phyloP scores from a whole-genome alignment of 2,888 invertebrate species.

The Scaptomyza tumidula region DNA sequence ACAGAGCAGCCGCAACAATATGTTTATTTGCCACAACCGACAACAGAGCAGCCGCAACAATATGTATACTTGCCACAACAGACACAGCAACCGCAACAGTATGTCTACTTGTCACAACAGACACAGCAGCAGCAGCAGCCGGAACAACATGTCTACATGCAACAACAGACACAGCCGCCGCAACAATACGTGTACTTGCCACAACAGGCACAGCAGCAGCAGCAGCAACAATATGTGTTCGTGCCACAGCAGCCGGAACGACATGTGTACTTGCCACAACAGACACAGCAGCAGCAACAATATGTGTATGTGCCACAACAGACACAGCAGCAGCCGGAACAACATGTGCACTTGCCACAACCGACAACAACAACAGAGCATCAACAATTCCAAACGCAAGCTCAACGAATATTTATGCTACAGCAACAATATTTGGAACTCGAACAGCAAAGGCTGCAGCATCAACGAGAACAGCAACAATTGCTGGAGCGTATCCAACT shows the following conservation, averaged over 20 bases:
- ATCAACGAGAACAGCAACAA: slow-evolving; percentile 2
- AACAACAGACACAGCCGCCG: not conserved
- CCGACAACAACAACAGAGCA: no score
- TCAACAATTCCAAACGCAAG: slow-evolving; percentile 3
- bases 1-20: slow-evolving; percentile 1
- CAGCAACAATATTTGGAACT: slow-evolving; percentile 5
- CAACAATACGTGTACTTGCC: slow-evolving; percentile 2
- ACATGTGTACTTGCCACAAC: not conserved
- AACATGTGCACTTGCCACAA: not conserved
- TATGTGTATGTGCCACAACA: not conserved
- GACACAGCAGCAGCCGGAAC: not conserved
- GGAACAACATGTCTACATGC: not conserved
- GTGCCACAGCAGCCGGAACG: not conserved
- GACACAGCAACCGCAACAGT: not conserved
- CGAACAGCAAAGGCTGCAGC: not conserved
- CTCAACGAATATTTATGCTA: not conserved
- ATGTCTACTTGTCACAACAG: not conserved
- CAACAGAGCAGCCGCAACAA: not conserved
- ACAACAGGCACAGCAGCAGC: not conserved
- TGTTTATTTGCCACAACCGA: no score
- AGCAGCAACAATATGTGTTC: not conserved
- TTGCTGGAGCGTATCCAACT: slow-evolving; percentile 4
- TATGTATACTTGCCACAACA: not conserved
- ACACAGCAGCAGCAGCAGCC: not conserved
- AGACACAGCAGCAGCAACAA: not conserved